Base-by-base conservation (phyloP, 2,888 invertebrate species). In the Agonopterix arenella region DNA sequence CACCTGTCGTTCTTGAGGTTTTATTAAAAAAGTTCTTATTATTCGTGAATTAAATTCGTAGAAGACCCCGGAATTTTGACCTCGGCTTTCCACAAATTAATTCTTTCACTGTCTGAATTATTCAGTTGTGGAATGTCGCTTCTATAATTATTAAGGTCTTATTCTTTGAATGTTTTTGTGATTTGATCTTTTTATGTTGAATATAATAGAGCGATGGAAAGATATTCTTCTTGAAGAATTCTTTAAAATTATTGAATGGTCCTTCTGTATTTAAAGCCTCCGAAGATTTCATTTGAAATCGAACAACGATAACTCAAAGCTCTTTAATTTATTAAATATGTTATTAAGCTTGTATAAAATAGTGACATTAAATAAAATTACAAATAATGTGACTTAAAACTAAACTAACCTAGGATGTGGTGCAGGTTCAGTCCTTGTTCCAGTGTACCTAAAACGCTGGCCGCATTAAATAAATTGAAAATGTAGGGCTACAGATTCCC, bases 21-120 rank as follows among this genome's bases (percentile, higher is more conserved):
- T 79, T 83, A 81, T 81, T 82, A 82, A 84, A 84, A 83, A 84
- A 83, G 78, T 82, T 82, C 61, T 11, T 60, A 67, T 67, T 71
- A 71, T 73, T 63, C 64, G 64, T 64, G 70, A 68, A 69, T 78
- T 77, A 73, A 70, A 77, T 75, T 74, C 68, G 51, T 8, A 8
- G 11, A 62, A 59, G 47, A 28, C 28, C 28, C 28, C 9, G 47
- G 41, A 70, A 64, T 68, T 71, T 69, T 66, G 64, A 75, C 66
- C 71, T 57, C 56, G 50, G 52, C 57, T 52, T 55, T 59, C 54
- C 50, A 48, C 57, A 62, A 64, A 70, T 72, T 69, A 71, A 70
- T 67, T 52, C 52, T 18, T 49, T 52, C 52, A 50, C 43, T 51
- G 52, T 52, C 54, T 54, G 60, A 60, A 62, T 64, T 54, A 55